Evolutionary conservation across 2,888 invertebrate genomes (phyloP).

Genomic region (Cryptocephalus primarius): DNA sequence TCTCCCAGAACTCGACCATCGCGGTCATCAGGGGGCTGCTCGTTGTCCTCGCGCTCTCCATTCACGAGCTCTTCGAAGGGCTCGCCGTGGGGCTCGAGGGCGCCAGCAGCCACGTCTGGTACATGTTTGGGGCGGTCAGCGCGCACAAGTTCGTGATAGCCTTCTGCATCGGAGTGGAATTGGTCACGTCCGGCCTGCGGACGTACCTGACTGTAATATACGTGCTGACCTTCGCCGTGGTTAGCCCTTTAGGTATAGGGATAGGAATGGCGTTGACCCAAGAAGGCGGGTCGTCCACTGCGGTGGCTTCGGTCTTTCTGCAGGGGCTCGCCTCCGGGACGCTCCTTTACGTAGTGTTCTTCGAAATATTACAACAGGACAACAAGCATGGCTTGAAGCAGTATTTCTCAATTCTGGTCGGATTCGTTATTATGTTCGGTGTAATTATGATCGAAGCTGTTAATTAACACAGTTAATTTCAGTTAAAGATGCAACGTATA

Average conservation of each 20-base stretch:
- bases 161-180: conserved; percentile 78
- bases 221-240: conserved; percentile 64
- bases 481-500: no score
- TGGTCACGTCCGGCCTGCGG: conserved; percentile 60
- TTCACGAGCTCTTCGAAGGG: conserved; percentile 81
- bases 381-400: conserved; percentile 50
- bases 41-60: conserved; percentile 71
- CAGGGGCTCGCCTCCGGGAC: conserved; percentile 90
- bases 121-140: conserved; percentile 74
- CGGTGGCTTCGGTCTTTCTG: conserved; percentile 51
- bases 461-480: not conserved
- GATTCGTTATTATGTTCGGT: conserved; percentile 62
- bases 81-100: conserved; percentile 69
- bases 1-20: conserved; percentile 25
- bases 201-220: conserved; percentile 52
- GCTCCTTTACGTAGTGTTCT: conserved; percentile 91
- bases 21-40: conserved; percentile 56
- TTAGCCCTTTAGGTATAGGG: conserved; percentile 71
- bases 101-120: conserved; percentile 51
- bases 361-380: conserved; percentile 70
- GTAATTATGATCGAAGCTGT: conserved; percentile 1
- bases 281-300: conserved; percentile 45
- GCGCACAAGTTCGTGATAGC: conserved; percentile 81
- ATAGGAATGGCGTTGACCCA: conserved; percentile 58
- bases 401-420: conserved; percentile 53